Conservation (phyloP, 2,113 vertebrate species). For the Chaetops frenatus region DNA sequence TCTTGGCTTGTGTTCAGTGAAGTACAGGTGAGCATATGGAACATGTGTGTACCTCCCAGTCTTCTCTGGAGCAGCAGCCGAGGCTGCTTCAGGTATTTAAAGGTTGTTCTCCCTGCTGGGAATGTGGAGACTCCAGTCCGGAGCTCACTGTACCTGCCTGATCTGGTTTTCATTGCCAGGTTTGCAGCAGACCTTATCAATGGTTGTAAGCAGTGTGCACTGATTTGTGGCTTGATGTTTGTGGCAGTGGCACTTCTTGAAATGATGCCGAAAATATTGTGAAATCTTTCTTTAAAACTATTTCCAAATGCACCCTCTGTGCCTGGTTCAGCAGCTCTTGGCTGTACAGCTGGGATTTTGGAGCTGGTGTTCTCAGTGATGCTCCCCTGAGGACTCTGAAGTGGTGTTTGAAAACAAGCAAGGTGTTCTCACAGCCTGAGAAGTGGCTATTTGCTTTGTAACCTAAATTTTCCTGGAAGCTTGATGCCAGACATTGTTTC, state of each 20-base stretch:
- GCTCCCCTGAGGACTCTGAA: background rate
- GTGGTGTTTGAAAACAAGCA: background rate
- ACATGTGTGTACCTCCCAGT: fast-evolving
- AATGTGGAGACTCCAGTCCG: fast-evolving
- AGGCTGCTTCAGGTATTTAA: background rate
- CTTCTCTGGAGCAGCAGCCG: background rate
- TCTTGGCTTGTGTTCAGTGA: background rate
- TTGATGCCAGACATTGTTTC: conserved; percentile 1
- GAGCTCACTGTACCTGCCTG: background rate
- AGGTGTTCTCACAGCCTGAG: background rate
- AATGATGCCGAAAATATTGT: background rate
- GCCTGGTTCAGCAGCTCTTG: background rate
- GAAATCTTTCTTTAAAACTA: background rate
- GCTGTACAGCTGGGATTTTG: background rate
- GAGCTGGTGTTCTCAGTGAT: background rate
- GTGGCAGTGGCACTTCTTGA: background rate
- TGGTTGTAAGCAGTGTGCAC: background rate
- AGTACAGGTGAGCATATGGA: background rate
- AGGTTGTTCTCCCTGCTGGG: background rate
- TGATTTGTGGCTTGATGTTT: background rate
- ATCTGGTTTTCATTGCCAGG: background rate
- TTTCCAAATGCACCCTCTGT: background rate
- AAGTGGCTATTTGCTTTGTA: background rate
- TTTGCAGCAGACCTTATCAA: background rate
- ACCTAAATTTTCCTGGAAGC: conserved; percentile 13